Percentiles rank a stretch among this genome's conserved stretches.
These are phyloP conservation scores for Brachionus paranguensis DNA, from an alignment of 1,140 invertebrate genomes.

Conservation along the genomic window DNA sequence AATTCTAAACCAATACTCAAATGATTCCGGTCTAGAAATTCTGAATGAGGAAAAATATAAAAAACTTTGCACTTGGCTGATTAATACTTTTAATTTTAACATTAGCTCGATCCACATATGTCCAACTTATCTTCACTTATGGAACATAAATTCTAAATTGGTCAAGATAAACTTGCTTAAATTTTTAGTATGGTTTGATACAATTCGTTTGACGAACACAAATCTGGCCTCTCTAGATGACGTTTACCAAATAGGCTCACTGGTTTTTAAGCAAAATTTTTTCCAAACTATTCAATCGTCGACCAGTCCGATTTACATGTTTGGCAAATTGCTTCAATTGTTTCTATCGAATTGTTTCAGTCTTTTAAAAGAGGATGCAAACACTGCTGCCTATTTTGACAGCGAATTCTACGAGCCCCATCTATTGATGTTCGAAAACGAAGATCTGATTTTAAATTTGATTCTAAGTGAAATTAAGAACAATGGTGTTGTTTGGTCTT, in stretches of 20 bases:
- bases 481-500: not conserved
- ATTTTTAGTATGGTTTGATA: constrained; percentile 19
- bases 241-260: not conserved
- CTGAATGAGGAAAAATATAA: not conserved
- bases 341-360: not conserved
- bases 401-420: not conserved
- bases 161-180: not conserved
- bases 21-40: not conserved
- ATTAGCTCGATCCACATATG: not conserved
- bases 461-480: not conserved
- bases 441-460: not conserved
- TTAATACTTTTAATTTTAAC: constrained; percentile 8
- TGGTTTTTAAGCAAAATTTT: not conserved
- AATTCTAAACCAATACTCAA: constrained; percentile 5
- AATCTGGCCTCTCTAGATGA: not conserved
- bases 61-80: not conserved
- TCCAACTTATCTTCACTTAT: constrained; percentile 2
- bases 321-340: not conserved
- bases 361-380: not conserved
- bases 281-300: constrained; percentile 21
- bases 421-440: constrained; percentile 12
- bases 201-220: not conserved
- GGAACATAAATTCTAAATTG: constrained; percentile 1
- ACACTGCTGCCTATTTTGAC: not conserved
- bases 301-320: not conserved